Percentiles rank a stretch among this genome's conserved stretches.
phyloP scores from a whole-genome alignment of 2,113 vertebrate genomes.

The Cercocebus atys region DNA sequence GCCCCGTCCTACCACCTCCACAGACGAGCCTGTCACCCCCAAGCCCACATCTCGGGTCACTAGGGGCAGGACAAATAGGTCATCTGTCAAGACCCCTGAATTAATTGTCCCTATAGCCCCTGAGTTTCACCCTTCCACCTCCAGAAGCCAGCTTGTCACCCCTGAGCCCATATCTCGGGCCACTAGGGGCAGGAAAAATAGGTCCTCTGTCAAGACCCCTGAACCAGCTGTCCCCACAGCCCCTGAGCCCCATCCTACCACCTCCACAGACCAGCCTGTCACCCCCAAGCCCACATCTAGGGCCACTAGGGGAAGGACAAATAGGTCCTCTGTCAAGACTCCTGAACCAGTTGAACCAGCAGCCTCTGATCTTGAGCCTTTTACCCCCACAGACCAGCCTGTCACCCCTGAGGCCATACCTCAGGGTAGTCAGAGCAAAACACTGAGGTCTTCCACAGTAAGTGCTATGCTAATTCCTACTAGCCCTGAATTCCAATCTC shows the following conservation, averaged over 20 bases:
- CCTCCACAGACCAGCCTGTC: background rate
- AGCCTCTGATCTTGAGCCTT: background rate
- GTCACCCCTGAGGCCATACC: background rate
- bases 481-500: background rate
- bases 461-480: background rate
- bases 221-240: background rate
- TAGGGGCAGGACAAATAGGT: background rate
- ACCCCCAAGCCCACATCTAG: background rate
- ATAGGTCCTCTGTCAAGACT: background rate
- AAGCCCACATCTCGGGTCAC: background rate
- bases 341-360: background rate
- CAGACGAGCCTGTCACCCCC: background rate
- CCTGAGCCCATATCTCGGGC: background rate
- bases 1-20: background rate
- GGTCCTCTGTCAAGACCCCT: background rate
- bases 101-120: background rate
- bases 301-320: background rate
- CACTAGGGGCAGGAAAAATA: background rate
- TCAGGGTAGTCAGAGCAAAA: background rate
- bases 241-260: background rate
- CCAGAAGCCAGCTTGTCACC: background rate
- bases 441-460: background rate
- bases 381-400: background rate
- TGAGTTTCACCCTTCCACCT: background rate
- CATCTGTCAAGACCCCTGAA: background rate